Conservation (phyloP, 2,113 vertebrate genomes). For the Eulemur macaco region DNA sequence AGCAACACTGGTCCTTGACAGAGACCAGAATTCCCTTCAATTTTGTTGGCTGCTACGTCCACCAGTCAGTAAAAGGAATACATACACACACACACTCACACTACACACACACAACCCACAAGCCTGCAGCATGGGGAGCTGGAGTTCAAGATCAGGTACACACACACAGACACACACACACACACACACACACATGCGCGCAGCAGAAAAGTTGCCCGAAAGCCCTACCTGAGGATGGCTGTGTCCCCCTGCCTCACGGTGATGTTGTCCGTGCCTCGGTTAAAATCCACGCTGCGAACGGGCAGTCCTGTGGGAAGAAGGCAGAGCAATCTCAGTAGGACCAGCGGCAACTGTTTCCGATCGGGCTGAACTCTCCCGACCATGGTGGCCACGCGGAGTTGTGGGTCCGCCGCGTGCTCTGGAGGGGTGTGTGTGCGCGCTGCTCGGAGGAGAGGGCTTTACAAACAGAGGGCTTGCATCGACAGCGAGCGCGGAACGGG, state of each 20-base stretch:
- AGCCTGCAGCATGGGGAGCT: constrained; percentile 49
- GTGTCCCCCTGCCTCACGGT: constrained; percentile 99
- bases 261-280: constrained; percentile 98
- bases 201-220: constrained; percentile 71
- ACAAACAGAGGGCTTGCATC: constrained; percentile 45
- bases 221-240: constrained; percentile 96
- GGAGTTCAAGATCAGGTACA: not conserved
- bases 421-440: constrained; percentile 43
- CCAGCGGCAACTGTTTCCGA: constrained; percentile 94
- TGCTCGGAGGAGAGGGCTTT: constrained; percentile 35
- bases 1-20: constrained; percentile 63
- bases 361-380: constrained; percentile 92
- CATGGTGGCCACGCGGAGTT: constrained; percentile 88
- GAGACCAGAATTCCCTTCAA: constrained; percentile 55
- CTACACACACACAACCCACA: not conserved
- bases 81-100: constrained; percentile 44
- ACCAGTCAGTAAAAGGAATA: not conserved
- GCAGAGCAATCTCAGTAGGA: constrained; percentile 98
- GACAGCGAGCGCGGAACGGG: not conserved
- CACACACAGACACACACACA: not conserved
- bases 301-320: constrained; percentile 99
- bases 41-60: constrained; percentile 59
- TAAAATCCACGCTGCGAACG: constrained; percentile 98
- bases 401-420: constrained; percentile 54
- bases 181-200: not conserved